Evolutionary conservation across 2,797 vertebrate genomes (phyloP).

Genomic region (Gadopsis marmoratus): DNA sequence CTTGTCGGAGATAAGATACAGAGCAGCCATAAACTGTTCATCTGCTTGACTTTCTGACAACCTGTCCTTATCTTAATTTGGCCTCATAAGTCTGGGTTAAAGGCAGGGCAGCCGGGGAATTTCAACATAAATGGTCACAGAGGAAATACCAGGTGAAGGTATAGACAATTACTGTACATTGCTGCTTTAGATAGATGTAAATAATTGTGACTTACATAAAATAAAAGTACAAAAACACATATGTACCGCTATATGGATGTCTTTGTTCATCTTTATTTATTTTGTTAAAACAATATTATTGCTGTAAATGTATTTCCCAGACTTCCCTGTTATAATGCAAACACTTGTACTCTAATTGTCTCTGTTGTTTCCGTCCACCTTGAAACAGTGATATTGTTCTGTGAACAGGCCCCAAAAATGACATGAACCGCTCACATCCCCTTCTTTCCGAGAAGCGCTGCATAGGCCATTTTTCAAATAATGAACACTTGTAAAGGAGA

Average conservation of each 20-base stretch:
- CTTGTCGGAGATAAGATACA: slow-evolving; percentile 72
- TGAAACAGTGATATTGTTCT: not conserved
- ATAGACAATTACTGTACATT: not conserved
- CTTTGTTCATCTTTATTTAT: not conserved
- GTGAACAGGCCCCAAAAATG: not conserved
- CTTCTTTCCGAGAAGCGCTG: slow-evolving; percentile 37
- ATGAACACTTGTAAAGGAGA: slow-evolving; percentile 65
- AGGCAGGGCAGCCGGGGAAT: slow-evolving; percentile 55
- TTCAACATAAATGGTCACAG: slow-evolving; percentile 41
- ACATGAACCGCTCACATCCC: not conserved
- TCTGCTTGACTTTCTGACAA: slow-evolving; percentile 74
- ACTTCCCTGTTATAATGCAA: not conserved
- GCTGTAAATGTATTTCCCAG: not conserved
- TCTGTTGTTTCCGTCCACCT: not conserved
- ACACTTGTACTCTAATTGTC: not conserved
- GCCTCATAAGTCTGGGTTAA: slow-evolving; percentile 61
- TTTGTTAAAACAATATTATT: not conserved
- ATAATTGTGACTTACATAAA: not conserved
- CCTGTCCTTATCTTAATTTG: slow-evolving; percentile 79
- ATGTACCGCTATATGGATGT: not conserved
- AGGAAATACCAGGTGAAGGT: not conserved
- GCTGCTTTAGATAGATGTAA: not conserved
- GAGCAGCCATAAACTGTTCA: slow-evolving; percentile 53
- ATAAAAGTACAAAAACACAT: not conserved
- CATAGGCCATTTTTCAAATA: slow-evolving; percentile 34